Evolutionary conservation across 2,113 vertebrate species (phyloP).

Genomic region (Tympanuchus pallidicinctus): DNA sequence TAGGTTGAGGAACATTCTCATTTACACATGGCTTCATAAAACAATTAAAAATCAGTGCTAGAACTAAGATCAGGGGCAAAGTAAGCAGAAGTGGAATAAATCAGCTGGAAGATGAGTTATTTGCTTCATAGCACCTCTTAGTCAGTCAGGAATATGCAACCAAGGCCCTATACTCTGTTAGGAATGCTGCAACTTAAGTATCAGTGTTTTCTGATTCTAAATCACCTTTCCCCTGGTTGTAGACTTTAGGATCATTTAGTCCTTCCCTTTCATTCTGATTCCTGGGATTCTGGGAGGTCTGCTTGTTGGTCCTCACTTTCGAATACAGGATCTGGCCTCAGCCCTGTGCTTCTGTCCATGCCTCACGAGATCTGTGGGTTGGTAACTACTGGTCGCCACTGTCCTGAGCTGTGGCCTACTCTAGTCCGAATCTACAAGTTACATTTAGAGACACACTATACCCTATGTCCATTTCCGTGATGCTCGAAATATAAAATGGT

Average conservation of each 20-base stretch:
- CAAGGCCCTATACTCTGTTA: rapidly evolving
- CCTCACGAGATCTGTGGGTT: rapidly evolving
- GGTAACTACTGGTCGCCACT: background rate
- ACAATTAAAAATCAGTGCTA: background rate
- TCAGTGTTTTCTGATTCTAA: background rate
- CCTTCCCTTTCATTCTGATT: background rate
- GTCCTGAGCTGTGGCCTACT: background rate
- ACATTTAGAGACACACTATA: background rate
- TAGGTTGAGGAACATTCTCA: background rate
- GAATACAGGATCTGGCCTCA: background rate
- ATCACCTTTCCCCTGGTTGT: background rate
- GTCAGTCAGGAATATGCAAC: background rate
- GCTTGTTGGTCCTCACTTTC: background rate
- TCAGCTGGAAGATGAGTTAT: background rate
- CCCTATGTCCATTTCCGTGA: background rate
- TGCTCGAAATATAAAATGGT: background rate
- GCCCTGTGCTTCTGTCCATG: rapidly evolving
- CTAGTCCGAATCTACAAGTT: background rate
- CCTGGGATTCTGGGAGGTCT: background rate
- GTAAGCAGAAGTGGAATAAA: background rate
- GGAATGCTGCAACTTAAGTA: background rate
- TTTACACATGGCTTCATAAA: background rate
- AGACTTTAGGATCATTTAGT: background rate
- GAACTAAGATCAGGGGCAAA: background rate
- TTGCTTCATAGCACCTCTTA: background rate